Conservation (phyloP, 1,140 invertebrate species). For the Drosophila melanogaster region DNA sequence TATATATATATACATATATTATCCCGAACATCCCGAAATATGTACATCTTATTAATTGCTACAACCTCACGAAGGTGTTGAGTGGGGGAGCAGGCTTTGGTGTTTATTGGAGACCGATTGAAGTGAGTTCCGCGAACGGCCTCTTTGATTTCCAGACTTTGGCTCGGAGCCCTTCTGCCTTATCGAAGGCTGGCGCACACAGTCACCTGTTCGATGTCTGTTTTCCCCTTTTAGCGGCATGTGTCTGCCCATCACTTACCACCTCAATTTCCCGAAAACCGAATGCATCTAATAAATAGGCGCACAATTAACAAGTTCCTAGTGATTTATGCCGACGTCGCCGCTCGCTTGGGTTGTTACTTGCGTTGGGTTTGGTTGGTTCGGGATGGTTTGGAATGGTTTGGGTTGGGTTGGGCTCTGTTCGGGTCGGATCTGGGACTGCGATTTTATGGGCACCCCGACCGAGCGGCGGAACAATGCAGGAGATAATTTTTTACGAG, state of each 20-base stretch:
- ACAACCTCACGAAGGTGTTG: conserved; percentile 1
- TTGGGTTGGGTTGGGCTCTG: conserved; percentile 12
- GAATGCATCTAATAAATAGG: conserved; percentile 78
- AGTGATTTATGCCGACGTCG: conserved; percentile 77
- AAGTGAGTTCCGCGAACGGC: conserved; percentile 30
- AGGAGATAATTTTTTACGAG: conserved; percentile 75
- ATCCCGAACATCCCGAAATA: too few relatives aligned
- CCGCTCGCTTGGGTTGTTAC: conserved; percentile 30
- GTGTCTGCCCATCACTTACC: conserved; percentile 65
- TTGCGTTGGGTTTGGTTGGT: conserved; percentile 12
- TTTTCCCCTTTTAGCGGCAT: conserved; percentile 28
- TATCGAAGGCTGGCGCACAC: conserved; percentile 26
- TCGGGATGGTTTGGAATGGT: too few relatives aligned
- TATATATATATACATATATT: background rate
- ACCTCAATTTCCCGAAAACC: conserved; percentile 69
- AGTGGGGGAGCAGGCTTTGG: background rate
- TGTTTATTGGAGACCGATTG: conserved; percentile 15
- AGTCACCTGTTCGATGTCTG: conserved; percentile 62
- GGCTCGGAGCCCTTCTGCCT: conserved; percentile 35
- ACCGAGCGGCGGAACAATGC: conserved; percentile 69
- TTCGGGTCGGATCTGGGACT: conserved; percentile 14
- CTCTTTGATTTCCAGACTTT: conserved; percentile 23
- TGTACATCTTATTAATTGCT: conserved; percentile 1
- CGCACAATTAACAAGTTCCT: conserved; percentile 79
- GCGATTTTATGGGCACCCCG: conserved; percentile 78